Percentiles rank a stretch among this genome's conserved stretches.
Evolutionary conservation across 2,888 invertebrate species (phyloP).

Genomic region (Tenthredo mesomela): DNA sequence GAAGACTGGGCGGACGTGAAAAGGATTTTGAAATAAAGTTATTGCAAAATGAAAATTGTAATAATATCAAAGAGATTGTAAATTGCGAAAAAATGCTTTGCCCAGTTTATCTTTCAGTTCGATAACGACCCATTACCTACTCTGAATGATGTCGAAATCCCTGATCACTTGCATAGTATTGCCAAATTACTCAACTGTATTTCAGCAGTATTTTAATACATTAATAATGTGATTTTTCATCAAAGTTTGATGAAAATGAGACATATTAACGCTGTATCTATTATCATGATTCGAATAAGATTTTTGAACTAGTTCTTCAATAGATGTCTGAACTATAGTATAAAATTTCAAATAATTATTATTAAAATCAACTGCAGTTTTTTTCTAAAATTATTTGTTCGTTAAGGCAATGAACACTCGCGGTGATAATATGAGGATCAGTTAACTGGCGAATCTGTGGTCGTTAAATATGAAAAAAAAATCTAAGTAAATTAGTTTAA

Average conservation of each 20-base stretch:
- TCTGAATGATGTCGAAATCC: neutral
- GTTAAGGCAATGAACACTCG: neutral
- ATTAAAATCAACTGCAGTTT: neutral
- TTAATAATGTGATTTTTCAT: neutral
- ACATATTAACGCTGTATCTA: neutral
- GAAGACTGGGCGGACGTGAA: too few relatives aligned
- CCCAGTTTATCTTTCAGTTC: neutral
- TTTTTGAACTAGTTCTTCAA: neutral
- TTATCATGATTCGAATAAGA: neutral
- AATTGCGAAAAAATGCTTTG: too few relatives aligned
- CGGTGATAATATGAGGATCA: neutral
- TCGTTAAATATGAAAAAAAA: constrained; percentile 5
- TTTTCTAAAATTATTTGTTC: neutral
- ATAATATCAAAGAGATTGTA: too few relatives aligned
- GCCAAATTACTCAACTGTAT: constrained; percentile 37
- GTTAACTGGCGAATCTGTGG: constrained; percentile 14
- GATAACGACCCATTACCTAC: neutral
- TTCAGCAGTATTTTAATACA: constrained; percentile 44
- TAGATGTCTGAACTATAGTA: neutral
- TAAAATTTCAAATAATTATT: neutral
- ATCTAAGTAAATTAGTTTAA: constrained; percentile 12
- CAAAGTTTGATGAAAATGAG: constrained; percentile 6
- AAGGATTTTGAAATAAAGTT: too few relatives aligned
- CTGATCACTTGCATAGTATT: constrained; percentile 16
- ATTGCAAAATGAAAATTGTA: too few relatives aligned